These are phyloP conservation scores for Ceyx erithaca DNA, from an alignment of 2,797 vertebrate genomes.

Conservation along the genomic window DNA sequence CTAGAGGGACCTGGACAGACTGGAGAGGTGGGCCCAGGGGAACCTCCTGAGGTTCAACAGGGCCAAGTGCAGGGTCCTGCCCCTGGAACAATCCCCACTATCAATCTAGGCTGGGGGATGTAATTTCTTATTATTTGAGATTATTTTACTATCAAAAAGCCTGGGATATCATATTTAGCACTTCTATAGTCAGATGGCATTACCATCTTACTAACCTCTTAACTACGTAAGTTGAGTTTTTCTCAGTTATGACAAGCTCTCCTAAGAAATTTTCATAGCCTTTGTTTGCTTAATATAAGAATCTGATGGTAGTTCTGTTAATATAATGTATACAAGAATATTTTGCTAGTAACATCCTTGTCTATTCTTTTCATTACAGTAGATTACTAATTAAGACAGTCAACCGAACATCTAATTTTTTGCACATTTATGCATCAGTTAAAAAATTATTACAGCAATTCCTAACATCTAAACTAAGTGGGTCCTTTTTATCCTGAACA, in stretches of 20 bases:
- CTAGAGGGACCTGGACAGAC: no score
- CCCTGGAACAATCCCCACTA: no score
- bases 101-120: no score
- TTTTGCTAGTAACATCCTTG: slow-evolving; percentile 27
- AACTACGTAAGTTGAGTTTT: not conserved
- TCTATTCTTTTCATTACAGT: slow-evolving; percentile 49
- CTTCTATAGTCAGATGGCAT: not conserved
- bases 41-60: no score
- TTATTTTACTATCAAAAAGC: not conserved
- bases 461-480: slow-evolving; percentile 30
- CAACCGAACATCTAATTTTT: slow-evolving; percentile 31
- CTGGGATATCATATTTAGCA: not conserved
- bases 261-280: not conserved
- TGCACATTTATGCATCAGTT: slow-evolving; percentile 37
- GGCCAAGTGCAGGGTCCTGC: no score
- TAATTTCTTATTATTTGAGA: not conserved
- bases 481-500: slow-evolving; percentile 5
- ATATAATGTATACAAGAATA: not conserved
- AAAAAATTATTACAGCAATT: slow-evolving; percentile 49
- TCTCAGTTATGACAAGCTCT: not conserved
- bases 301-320: not conserved
- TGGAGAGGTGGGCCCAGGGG: no score
- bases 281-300: not conserved
- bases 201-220: not conserved
- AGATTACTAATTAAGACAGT: slow-evolving; percentile 62